Conservation (phyloP, 2,888 invertebrate genomes). For the Branchipolynoe longqiensis region DNA sequence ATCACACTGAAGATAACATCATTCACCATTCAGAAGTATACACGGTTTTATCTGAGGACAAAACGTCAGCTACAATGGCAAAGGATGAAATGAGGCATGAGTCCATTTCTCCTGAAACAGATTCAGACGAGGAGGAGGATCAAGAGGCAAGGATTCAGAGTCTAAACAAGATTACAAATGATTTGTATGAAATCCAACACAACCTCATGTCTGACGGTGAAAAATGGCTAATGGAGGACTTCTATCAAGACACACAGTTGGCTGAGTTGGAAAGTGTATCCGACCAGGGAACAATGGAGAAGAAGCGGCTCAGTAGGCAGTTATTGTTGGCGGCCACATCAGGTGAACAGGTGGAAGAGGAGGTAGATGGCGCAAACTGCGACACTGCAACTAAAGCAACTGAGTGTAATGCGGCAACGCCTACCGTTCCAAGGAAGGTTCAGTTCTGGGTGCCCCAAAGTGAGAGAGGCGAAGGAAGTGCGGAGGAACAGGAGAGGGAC, state of each 20-base stretch:
- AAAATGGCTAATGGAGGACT: constrained; percentile 42
- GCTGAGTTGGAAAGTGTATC: constrained; percentile 35
- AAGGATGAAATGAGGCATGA: neutral
- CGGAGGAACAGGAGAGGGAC: constrained; percentile 21
- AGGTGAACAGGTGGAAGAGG: neutral
- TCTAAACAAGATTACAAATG: constrained; percentile 19
- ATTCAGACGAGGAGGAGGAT: neutral
- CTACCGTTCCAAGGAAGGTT: constrained; percentile 38
- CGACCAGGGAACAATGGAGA: constrained; percentile 48
- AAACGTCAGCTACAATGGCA: neutral
- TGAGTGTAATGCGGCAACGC: neutral
- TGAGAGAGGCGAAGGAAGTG: constrained; percentile 1
- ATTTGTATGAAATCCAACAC: constrained; percentile 44
- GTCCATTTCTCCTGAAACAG: neutral
- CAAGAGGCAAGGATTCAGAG: neutral
- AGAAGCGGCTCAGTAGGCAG: constrained; percentile 20
- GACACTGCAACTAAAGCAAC: neutral
- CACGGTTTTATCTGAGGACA: neutral
- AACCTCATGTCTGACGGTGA: constrained; percentile 19
- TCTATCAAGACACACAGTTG: constrained; percentile 28
- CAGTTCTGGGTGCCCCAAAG: constrained; percentile 53
- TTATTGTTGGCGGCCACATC: neutral
- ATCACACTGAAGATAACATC: neutral
- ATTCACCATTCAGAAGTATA: constrained; percentile 17
- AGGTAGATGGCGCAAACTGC: neutral